These are phyloP conservation scores for Maccullochella peelii DNA, from an alignment of 2,113 vertebrate species.

Conservation along the genomic window DNA sequence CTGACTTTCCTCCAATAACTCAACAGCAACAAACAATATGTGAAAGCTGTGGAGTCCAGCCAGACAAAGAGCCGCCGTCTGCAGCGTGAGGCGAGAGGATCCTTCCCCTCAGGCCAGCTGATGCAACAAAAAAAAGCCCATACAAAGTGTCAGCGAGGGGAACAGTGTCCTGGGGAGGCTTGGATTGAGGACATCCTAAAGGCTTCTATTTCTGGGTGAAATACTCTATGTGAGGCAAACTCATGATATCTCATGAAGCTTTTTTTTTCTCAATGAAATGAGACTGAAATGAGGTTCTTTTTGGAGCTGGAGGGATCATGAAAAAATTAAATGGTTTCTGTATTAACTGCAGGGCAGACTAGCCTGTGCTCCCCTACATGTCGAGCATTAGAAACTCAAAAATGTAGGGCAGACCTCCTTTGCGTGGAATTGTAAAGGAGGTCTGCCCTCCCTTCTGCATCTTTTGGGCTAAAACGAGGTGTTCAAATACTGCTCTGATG, in stretches of 20 bases:
- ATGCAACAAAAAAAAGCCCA: slow-evolving; percentile 21
- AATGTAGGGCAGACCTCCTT: slow-evolving; percentile 75
- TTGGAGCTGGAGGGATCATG: slow-evolving; percentile 27
- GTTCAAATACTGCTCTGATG: slow-evolving; percentile 51
- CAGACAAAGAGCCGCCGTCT: slow-evolving; percentile 49
- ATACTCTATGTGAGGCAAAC: slow-evolving; percentile 8
- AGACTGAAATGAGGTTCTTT: slow-evolving; percentile 39
- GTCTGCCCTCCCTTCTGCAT: slow-evolving; percentile 48
- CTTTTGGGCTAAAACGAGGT: slow-evolving; percentile 61
- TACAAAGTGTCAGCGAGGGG: slow-evolving; percentile 41
- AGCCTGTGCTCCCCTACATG: slow-evolving; percentile 46
- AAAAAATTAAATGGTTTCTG: slow-evolving; percentile 49
- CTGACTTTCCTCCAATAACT: slow-evolving; percentile 41
- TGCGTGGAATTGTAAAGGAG: too few species aligned
- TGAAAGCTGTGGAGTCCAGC: slow-evolving; percentile 48
- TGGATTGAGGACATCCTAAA: slow-evolving; percentile 34
- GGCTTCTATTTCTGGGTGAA: slow-evolving; percentile 22
- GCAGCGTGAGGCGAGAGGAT: neutral
- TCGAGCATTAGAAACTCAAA: slow-evolving; percentile 56
- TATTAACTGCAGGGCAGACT: slow-evolving; percentile 42
- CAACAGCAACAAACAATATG: slow-evolving; percentile 36
- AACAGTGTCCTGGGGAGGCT: slow-evolving; percentile 43
- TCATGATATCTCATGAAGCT: slow-evolving; percentile 30
- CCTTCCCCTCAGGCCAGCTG: slow-evolving; percentile 21
- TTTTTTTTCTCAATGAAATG: slow-evolving; percentile 27